Conservation (phyloP, 2,113 vertebrate genomes). For the Zosterops pallidus region DNA sequence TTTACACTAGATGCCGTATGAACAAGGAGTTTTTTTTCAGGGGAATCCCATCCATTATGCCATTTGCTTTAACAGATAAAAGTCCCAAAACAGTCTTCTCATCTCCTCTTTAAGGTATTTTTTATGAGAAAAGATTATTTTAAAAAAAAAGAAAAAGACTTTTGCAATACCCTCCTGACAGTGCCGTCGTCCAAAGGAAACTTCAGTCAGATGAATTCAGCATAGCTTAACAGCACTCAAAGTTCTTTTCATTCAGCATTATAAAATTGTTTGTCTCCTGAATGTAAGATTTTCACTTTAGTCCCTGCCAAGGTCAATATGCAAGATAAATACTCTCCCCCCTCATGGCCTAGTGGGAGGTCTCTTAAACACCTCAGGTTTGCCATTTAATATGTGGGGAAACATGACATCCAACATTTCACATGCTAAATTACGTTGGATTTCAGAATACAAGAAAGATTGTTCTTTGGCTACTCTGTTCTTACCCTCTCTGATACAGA, state of each 20-base stretch:
- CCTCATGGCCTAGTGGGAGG: not conserved
- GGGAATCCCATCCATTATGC: not conserved
- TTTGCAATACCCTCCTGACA: not conserved
- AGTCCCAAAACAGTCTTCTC: accelerated
- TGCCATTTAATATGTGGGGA: not conserved
- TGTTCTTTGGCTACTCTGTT: not conserved
- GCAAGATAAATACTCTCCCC: not conserved
- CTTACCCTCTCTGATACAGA: not conserved
- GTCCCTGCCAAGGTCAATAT: not conserved
- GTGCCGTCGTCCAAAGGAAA: not conserved
- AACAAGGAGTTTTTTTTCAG: not conserved
- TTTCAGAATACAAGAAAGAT: not conserved
- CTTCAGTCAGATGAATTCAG: not conserved
- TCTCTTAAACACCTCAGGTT: not conserved
- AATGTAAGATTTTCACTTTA: not conserved
- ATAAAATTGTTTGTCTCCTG: not conserved
- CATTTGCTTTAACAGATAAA: not conserved
- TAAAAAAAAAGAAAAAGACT: not conserved
- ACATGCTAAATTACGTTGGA: not conserved
- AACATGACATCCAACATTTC: not conserved
- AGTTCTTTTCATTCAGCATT: not conserved
- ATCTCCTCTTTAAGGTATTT: not conserved
- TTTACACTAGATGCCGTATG: not conserved
- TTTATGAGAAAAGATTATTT: not conserved
- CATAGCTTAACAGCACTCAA: not conserved